Base-by-base conservation (phyloP, 2,797 vertebrate genomes). In the Anomalospiza imberbis region DNA sequence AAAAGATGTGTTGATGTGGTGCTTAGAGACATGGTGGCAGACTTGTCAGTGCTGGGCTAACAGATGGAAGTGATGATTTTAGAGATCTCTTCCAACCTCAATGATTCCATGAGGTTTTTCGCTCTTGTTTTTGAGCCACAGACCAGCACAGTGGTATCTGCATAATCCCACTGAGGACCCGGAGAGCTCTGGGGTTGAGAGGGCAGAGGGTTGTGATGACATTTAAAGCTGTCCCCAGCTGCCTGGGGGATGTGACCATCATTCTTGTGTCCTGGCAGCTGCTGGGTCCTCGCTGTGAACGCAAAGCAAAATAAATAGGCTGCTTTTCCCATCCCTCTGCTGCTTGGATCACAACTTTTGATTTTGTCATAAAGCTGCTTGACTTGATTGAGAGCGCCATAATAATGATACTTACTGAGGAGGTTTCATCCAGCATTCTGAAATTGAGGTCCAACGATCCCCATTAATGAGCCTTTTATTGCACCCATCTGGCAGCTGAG, bases 331-430 rank as follows among this genome's bases (percentile, higher is more conserved):
- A 57, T 53, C 62, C 71, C 90, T 92, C 78, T n/a, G 62, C 91
- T 92, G 55, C 94, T 36, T 61, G 91, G 88, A 73, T 94, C 94
- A 88, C 96, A 96, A 90, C 88, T 94, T 95, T 94, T 93, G 95
- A 96, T 97, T 97, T 94, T 97, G 79, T 96, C 92, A 94, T 96
- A 97, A 96, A 93, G 92, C 94, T 97, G 94, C 88, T 96, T 55
- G 70, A 22, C 71, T 96, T 96, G 95, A 96, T 94, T 90, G 92
- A 96, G 77, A 91, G 92, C 0, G 0, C 88, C 67, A 57, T 96
- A 92, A 93, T 93, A 86, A 94, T 63, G 89, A 92, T 86, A 76
- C 76, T 92, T 81, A 91, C 74, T 6, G 66, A 86, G 83, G 85
- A 88, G 89, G 63, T 86, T 94, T 86, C 73, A 77, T 26, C 22